Evolutionary conservation across 2,113 vertebrate species (phyloP).

Genomic region (Caranx melampygus): DNA sequence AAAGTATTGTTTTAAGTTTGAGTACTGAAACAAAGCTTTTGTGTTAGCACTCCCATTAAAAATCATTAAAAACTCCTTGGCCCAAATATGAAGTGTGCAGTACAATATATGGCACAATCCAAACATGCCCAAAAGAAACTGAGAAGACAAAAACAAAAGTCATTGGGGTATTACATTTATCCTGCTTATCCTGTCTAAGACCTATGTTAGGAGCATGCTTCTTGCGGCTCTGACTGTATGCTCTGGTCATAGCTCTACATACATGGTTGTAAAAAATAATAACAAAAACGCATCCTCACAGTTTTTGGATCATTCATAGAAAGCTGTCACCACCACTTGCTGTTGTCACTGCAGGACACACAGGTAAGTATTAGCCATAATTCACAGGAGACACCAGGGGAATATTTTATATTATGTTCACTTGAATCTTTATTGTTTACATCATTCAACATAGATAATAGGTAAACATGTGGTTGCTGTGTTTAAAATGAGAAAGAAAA

Average conservation of each 20-base stretch:
- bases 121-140: not conserved
- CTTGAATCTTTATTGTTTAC: conserved; percentile 84
- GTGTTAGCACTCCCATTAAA: not conserved
- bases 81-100: not conserved
- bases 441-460: conserved; percentile 83
- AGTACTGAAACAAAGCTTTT: not conserved
- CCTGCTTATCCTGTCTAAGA: not conserved
- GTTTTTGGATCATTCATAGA: not conserved
- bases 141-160: not conserved
- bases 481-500: conserved; percentile 63
- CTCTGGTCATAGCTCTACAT: not conserved
- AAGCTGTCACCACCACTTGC: not conserved
- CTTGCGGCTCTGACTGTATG: not conserved
- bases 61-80: not conserved
- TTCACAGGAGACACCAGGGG: conserved; percentile 34
- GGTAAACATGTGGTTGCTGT: conserved; percentile 68
- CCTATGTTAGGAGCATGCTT: not conserved
- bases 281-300: not conserved
- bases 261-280: not conserved
- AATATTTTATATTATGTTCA: conserved; percentile 54
- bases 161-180: not conserved
- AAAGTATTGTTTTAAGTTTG: not conserved
- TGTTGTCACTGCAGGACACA: not conserved
- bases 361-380: not conserved
- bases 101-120: not conserved